Evolutionary conservation across 2,888 invertebrate species (phyloP), one percentile per base, ranked within the genome.

Genomic region (Coleophora deauratella): DNA sequence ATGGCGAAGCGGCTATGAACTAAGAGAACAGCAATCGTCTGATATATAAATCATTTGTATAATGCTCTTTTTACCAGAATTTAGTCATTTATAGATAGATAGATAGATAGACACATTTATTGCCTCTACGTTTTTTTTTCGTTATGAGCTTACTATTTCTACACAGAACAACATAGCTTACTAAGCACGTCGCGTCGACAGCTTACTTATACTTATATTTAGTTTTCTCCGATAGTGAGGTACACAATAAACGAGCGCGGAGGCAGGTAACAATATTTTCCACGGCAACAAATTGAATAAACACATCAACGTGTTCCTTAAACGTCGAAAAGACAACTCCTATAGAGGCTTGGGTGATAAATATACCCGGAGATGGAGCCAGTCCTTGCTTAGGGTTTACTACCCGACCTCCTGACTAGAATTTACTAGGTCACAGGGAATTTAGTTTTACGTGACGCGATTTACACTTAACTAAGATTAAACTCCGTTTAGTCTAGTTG

Each of bases 321-420:
- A 79, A 78, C 77, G 79, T 64, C 66, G 72, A 74, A 76, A 77
- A 82, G 79, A 77, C 81, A 79, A 76, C 68, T 71, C 76, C 78
- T 79, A 82, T 81, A 81, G 66, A 58, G 65, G 57, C 66, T 64
- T 55, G 59, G 55, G 55, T 72, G 67, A 77, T 79, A 82, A 80
- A 81, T 81, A 81, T 80, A 71, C 76, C 51, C 57, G 61, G 71
- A 75, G 62, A 65, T 63, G 62, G 58, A 51, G 55, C 44, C 47
- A 53, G 59, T 67, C 57, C 62, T 58, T 67, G 61, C 61, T 67
- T 69, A 72, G 67, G 68, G n/a, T n/a, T n/a, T 72, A 65, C 62
- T 62, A 66, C 62, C 67, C 64, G 14, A 15, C 28, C 28, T n/a
- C 33, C 35, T 40, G n/a, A 30, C 63, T 58, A 62, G 63, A 21